A percentile compares a stretch with the other conserved stretches of the same genome.
phyloP scores from a whole-genome alignment of 2,888 invertebrate genomes.

The Junonia oenone region DNA sequence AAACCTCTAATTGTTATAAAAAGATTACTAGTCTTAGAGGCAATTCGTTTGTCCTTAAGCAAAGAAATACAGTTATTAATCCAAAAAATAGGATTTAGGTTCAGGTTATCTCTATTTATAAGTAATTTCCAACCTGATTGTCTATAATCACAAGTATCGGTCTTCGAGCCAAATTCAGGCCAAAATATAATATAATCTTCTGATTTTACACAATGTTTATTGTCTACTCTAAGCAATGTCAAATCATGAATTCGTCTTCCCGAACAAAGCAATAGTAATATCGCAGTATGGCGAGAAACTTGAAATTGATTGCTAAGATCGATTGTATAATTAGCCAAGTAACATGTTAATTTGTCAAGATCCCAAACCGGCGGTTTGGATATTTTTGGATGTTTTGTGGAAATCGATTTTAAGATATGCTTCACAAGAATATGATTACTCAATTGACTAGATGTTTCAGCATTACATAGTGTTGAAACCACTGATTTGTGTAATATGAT shows the following conservation, averaged over 20 bases:
- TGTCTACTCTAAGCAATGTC: not conserved
- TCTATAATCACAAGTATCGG: not conserved
- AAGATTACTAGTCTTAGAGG: not conserved
- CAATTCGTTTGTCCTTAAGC: not conserved
- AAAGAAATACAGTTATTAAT: not conserved
- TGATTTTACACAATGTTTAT: not conserved
- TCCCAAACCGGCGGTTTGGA: not conserved
- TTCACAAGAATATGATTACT: conserved; percentile 2
- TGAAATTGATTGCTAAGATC: not conserved
- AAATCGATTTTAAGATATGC: not conserved
- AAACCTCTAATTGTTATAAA: not conserved
- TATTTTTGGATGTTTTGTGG: not conserved
- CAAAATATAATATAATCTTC: conserved; percentile 1
- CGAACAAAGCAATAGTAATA: conserved; percentile 5
- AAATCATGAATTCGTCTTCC: conserved; percentile 1
- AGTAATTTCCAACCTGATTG: conserved; percentile 5
- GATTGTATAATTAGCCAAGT: not conserved
- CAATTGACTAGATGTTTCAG: not conserved
- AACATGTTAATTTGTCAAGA: not conserved
- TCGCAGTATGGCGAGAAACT: not conserved
- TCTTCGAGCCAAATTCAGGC: conserved; percentile 9
- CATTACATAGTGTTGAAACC: not conserved
- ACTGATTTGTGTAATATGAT: too few species aligned
- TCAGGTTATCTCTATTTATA: not conserved
- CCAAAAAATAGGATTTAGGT: not conserved